These are phyloP conservation scores for Eretmocerus hayati DNA, from an alignment of 2,888 invertebrate species.

Conservation along the genomic window DNA sequence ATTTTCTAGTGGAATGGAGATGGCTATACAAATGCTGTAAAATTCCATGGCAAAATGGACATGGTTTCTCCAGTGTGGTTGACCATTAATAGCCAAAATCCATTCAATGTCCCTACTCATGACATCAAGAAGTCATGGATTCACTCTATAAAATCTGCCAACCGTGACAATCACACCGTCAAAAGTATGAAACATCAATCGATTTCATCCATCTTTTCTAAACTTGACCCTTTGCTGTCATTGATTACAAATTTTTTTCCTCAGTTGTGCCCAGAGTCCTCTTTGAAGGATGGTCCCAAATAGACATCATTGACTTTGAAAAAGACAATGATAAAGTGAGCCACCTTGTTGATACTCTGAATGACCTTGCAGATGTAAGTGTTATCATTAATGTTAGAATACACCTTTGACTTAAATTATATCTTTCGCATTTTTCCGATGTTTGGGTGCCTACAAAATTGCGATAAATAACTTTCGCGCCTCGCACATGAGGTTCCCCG, in stretches of 20 bases:
- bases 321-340: slow-evolving; percentile 60
- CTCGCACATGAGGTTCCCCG: too few species aligned
- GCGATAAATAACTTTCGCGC: too few species aligned
- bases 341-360: slow-evolving; percentile 62
- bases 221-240: slow-evolving; percentile 6
- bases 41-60: slow-evolving; percentile 81
- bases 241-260: too few species aligned
- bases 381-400: too few species aligned
- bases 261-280: slow-evolving; percentile 82
- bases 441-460: too few species aligned
- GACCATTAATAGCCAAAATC: slow-evolving; percentile 61
- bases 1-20: slow-evolving; percentile 83
- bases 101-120: slow-evolving; percentile 64
- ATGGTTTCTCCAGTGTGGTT: slow-evolving; percentile 94
- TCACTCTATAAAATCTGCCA: slow-evolving; percentile 58
- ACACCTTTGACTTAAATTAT: too few species aligned
- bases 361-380: slow-evolving; percentile 49
- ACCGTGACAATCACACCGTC: slow-evolving; percentile 51
- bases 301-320: slow-evolving; percentile 69
- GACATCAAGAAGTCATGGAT: slow-evolving; percentile 84
- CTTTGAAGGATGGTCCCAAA: slow-evolving; percentile 77
- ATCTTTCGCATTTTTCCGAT: too few species aligned
- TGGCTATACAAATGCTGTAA: slow-evolving; percentile 88
- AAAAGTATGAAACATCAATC: slow-evolving; percentile 54
- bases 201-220: too few species aligned